These are phyloP conservation scores for Atrichornis clamosus DNA, from an alignment of 2,113 vertebrate species.

Conservation along the genomic window DNA sequence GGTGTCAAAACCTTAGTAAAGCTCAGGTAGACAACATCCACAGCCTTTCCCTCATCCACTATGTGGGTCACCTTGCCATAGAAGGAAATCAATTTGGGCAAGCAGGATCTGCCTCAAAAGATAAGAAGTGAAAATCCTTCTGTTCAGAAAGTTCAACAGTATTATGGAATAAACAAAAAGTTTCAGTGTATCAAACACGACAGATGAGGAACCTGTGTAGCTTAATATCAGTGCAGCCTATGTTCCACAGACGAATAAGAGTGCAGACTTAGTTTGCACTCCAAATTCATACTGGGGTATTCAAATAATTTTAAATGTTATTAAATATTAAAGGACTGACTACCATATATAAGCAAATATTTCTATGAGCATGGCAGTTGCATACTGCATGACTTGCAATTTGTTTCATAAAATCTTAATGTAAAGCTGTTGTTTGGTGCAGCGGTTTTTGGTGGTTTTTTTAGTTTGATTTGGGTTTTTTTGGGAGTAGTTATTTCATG, in stretches of 20 bases:
- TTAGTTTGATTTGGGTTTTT: background rate
- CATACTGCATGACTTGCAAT: background rate
- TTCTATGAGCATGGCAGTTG: background rate
- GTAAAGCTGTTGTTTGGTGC: background rate
- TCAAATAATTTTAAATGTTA: background rate
- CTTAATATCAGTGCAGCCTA: background rate
- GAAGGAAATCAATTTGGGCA: background rate
- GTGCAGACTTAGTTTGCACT: background rate
- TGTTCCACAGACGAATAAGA: background rate
- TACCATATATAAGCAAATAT: background rate
- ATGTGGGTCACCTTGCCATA: background rate
- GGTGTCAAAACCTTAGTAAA: background rate
- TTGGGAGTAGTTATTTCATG: background rate
- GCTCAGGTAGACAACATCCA: background rate
- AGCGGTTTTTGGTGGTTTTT: background rate
- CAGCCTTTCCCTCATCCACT: background rate
- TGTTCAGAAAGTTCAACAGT: background rate
- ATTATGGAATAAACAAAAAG: background rate
- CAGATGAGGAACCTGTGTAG: background rate
- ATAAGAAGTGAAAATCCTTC: background rate
- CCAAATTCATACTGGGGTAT: background rate
- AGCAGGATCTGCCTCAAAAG: background rate
- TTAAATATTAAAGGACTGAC: background rate
- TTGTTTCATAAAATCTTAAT: background rate
- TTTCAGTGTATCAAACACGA: background rate